Evolutionary conservation across 1,140 invertebrate genomes (phyloP), one percentile per base, ranked within the genome.

Genomic region (Ganaspis sp.): DNA sequence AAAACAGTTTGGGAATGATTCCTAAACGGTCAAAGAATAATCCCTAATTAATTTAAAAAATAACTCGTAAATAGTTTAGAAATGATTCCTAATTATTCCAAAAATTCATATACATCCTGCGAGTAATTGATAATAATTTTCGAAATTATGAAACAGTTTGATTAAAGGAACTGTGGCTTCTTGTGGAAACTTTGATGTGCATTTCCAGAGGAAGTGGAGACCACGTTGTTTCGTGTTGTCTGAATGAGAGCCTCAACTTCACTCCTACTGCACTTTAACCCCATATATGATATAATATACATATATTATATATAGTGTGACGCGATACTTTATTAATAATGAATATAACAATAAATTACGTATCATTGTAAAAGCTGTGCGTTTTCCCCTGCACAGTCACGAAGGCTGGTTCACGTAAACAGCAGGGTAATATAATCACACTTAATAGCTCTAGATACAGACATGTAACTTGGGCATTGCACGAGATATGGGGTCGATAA

Each of bases 391-490:
- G 54, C 23, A 29, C 58, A 64, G 58, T 64, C 58, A 64, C 58
- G 58, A 64, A 64, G n/a, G 58, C 58, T 64, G 15, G 76, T 79
- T 83, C 79, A 84, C 80, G 83, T 79, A 80, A 83, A 81, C 80
- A 45, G 76, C 71, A 74, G 78, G 79, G 83, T 79, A 81, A 84
- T 79, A 84, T 86, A 87, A 87, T 85, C 83, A 81, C 80, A 84
- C 84, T 87, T 86, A 87, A 86, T 86, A 79, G 84, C 84, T 85
- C 81, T 83, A 79, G 84, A 87, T 85, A 81, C 73, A 78, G 81
- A 83, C 84, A 80, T 84, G 85, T 82, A 85, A 83, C 84, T 80
- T 83, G 73, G 82, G 75, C 83, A 78, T 84, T 81, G 82, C 80
- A 77, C 79, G 79, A 84, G 82, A 84, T 84, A 84, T 80, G 77